Base-by-base conservation (phyloP, 1,140 invertebrate species). In the Leptopilina clavipes region DNA sequence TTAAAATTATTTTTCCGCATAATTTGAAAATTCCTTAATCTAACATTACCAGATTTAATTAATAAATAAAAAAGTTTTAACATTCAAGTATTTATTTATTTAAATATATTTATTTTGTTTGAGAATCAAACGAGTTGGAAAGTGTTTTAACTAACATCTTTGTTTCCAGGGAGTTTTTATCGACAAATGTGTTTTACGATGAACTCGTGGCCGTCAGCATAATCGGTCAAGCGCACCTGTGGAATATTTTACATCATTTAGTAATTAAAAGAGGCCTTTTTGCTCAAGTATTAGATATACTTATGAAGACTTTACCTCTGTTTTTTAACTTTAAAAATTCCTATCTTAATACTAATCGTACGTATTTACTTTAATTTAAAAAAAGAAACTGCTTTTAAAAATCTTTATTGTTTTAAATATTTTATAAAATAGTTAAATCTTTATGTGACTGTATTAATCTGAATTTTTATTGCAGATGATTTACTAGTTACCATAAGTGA, bases 141-240 rank as follows among this genome's bases (percentile, higher is more conserved):
- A 74, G 12, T 37, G 45, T 76, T 14, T 45, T 18, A 71, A 75
- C 40, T 11, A 72, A 54, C 5, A 31, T 65, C 70, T 71, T 52
- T 54, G 72, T 43, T 48, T 78, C 74, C 76, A 94, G 93, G 85
- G 90, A 93, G 73, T 94, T 95, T 88, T 87, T 95, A 76, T 90
- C 92, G 48, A 93, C 93, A 77, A 94, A 94, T 89, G 92, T 91
- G 76, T 93, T 93, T 86, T 95, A 95, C 83, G 93, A 94, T 86
- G 94, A 95, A 87, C 90, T 92, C 40, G 86, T 93, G 82, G 93
- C 93, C 44, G 91, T 95, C 25, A 92, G 92, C 83, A 91, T 95
- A 19, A 91, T 92, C 81, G 91, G 91, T 83, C 91, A 93, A 90
- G 91, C 92, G n/a, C 91, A 91, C 75, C 89, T 93, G 17, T 94